phyloP scores from a whole-genome alignment of 2,797 vertebrate species.

The Intellagama lesueurii region DNA sequence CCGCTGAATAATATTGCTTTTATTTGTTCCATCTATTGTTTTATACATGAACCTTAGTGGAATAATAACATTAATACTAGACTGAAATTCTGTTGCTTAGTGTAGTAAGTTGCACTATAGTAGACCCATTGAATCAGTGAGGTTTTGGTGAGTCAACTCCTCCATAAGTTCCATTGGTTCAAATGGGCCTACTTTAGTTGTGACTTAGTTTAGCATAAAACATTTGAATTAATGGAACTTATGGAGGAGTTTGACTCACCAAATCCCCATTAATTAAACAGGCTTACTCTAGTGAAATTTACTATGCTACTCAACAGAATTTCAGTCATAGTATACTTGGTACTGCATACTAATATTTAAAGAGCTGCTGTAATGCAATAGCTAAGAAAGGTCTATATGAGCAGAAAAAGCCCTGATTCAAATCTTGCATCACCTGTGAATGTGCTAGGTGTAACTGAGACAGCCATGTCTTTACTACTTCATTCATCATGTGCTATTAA shows the following conservation, averaged over 20 bases:
- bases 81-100: too few species aligned
- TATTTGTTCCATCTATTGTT: constrained; percentile 68
- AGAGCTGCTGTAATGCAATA: background rate
- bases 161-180: too few species aligned
- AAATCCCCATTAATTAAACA: too few species aligned
- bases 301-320: too few species aligned
- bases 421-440: background rate
- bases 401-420: background rate
- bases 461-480: background rate
- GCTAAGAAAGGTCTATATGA: background rate
- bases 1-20: constrained; percentile 67
- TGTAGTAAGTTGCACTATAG: too few species aligned
- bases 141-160: too few species aligned
- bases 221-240: too few species aligned
- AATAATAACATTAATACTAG: constrained; percentile 67
- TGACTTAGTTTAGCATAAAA: too few species aligned
- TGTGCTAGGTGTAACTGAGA: background rate
- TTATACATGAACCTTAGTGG: constrained; percentile 68
- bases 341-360: constrained; percentile 63
- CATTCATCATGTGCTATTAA: background rate
- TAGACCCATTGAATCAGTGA: too few species aligned
- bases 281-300: too few species aligned
- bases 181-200: too few species aligned
- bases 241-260: too few species aligned
- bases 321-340: constrained; percentile 17